phyloP scores from a whole-genome alignment of 2,888 invertebrate species.

The Rhaphigaster nebulosa region DNA sequence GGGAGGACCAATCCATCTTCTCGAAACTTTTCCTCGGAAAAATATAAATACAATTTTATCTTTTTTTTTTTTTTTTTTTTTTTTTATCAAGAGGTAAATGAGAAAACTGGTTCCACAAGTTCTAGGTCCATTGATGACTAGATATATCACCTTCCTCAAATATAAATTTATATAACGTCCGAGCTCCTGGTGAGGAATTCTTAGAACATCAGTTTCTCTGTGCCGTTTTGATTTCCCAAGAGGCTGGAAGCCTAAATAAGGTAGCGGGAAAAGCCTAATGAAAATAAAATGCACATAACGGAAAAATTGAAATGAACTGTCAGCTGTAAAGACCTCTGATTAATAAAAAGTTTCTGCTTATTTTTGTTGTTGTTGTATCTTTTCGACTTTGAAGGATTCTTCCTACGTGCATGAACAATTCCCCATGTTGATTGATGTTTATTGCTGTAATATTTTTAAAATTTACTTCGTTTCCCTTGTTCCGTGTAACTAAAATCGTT shows the following conservation, averaged over 20 bases:
- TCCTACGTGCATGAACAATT: background rate
- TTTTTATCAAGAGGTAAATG: background rate
- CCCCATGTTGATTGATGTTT: background rate
- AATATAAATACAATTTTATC: background rate
- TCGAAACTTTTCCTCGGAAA: background rate
- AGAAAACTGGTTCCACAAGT: background rate
- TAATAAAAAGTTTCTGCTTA: background rate
- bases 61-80: background rate
- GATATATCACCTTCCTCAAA: background rate
- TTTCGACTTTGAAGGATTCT: background rate
- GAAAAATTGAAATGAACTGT: slow-evolving; percentile 42
- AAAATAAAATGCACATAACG: slow-evolving; percentile 34
- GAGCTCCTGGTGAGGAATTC: background rate
- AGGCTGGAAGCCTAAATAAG: background rate
- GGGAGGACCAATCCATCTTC: background rate
- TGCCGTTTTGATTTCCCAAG: slow-evolving; percentile 27
- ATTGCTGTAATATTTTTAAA: background rate
- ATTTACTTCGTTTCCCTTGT: background rate
- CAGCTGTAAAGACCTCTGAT: background rate
- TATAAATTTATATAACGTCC: slow-evolving; percentile 18
- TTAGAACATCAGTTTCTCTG: slow-evolving; percentile 18
- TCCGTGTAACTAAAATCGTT: background rate
- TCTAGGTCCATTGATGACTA: background rate
- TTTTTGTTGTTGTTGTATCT: background rate
- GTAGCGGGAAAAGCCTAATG: slow-evolving; percentile 6